phyloP scores from a whole-genome alignment of 2,888 invertebrate genomes.

The Ormyrus rosae region DNA sequence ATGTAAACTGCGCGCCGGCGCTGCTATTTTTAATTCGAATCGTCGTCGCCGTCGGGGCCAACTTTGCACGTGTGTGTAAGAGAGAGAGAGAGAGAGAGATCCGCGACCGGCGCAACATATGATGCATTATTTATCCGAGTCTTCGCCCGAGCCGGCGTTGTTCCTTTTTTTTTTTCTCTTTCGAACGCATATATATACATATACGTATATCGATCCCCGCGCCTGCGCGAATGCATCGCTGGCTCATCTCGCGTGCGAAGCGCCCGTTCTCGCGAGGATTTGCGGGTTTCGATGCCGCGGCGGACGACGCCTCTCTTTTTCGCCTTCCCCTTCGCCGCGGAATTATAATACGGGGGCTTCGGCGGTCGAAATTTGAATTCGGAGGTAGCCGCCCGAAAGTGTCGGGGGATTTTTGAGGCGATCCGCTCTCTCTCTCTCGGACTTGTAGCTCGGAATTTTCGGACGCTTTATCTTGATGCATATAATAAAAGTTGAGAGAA shows the following conservation, averaged over 20 bases:
- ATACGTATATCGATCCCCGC: too few species aligned
- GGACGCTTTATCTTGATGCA: too few species aligned
- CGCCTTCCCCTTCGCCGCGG: not conserved
- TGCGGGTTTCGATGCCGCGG: too few species aligned
- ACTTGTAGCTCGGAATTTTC: too few species aligned
- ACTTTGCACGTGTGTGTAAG: not conserved
- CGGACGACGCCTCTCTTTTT: too few species aligned
- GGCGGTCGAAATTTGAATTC: not conserved
- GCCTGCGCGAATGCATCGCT: not conserved
- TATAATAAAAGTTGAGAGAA: too few species aligned
- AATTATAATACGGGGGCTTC: not conserved
- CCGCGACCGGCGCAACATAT: not conserved
- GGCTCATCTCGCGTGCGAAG: constrained; percentile 1
- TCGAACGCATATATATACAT: too few species aligned
- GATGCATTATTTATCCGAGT: constrained; percentile 26
- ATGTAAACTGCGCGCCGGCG: not conserved
- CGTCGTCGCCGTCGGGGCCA: not conserved
- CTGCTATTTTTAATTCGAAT: constrained; percentile 33
- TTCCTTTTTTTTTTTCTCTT: not conserved
- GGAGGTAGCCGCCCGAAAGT: not conserved
- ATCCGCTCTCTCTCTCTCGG: too few species aligned
- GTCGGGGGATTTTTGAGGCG: too few species aligned
- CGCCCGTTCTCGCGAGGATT: not conserved
- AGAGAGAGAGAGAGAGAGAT: not conserved
- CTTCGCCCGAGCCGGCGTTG: not conserved